phyloP scores from a whole-genome alignment of 2,797 vertebrate species.

The Pantherophis vulpinus region DNA sequence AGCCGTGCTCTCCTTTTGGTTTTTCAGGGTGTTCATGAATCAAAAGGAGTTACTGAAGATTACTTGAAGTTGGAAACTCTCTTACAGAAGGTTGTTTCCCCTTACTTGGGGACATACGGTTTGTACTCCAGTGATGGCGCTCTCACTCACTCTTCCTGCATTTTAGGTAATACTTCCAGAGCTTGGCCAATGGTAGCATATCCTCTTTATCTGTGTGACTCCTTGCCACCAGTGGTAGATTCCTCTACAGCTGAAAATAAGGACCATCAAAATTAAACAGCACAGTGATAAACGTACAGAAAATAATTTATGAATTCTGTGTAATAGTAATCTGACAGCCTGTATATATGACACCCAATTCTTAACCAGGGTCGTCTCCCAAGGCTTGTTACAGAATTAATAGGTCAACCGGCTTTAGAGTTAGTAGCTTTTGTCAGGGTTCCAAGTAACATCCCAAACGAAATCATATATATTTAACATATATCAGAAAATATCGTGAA shows the following conservation, averaged over 20 bases:
- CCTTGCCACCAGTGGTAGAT: neutral
- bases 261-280: neutral
- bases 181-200: neutral
- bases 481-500: neutral
- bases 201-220: neutral
- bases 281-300: neutral
- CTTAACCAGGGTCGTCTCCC: neutral
- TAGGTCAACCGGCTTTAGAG: neutral
- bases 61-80: constrained; percentile 90
- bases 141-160: constrained; percentile 78
- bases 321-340: neutral
- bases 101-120: constrained; percentile 91
- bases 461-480: neutral
- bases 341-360: neutral
- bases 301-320: neutral
- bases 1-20: constrained; percentile 20
- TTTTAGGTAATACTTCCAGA: constrained; percentile 79
- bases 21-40: constrained; percentile 90
- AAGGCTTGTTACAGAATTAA: neutral
- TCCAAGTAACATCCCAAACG: too few relatives aligned
- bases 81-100: constrained; percentile 93
- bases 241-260: neutral
- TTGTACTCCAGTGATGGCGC: constrained; percentile 84
- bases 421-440: neutral
- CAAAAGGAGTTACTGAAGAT: constrained; percentile 85